These are phyloP conservation scores for Malurus cyaneus DNA, from an alignment of 2,113 vertebrate species.

Conservation along the genomic window DNA sequence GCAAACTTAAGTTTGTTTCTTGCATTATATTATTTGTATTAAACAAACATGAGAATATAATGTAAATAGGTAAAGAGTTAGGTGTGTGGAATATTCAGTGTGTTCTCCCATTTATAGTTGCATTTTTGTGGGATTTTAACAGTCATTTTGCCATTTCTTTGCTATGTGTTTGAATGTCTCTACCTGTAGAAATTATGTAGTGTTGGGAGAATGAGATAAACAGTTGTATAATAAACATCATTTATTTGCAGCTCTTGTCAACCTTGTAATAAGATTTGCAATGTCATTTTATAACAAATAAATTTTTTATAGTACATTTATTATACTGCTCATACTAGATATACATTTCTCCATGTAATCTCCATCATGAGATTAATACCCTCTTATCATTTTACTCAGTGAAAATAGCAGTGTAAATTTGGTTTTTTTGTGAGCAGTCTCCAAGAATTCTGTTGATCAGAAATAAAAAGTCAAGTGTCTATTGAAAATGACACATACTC, in stretches of 20 bases:
- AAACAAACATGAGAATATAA: not conserved
- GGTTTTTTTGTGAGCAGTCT: not conserved
- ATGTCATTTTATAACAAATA: not conserved
- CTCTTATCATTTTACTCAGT: not conserved
- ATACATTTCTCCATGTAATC: not conserved
- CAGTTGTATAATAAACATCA: not conserved
- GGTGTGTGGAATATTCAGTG: not conserved
- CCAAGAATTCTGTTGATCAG: not conserved
- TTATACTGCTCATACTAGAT: not conserved
- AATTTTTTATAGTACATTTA: not conserved
- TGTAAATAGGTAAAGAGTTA: not conserved
- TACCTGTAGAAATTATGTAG: not conserved
- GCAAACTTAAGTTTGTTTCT: not conserved
- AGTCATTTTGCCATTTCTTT: not conserved
- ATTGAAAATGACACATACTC: not conserved
- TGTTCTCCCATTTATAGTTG: not conserved
- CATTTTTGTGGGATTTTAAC: not conserved
- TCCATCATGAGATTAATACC: not conserved
- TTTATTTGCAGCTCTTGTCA: not conserved
- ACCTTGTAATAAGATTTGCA: not conserved
- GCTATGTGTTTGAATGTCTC: not conserved
- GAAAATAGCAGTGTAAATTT: not conserved
- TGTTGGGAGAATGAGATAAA: not conserved
- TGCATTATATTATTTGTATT: not conserved
- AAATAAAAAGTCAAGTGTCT: not conserved